A percentile compares a stretch with the other conserved stretches of the same genome.
phyloP scores from a whole-genome alignment of 2,888 invertebrate genomes.

The Beris morrisii region DNA sequence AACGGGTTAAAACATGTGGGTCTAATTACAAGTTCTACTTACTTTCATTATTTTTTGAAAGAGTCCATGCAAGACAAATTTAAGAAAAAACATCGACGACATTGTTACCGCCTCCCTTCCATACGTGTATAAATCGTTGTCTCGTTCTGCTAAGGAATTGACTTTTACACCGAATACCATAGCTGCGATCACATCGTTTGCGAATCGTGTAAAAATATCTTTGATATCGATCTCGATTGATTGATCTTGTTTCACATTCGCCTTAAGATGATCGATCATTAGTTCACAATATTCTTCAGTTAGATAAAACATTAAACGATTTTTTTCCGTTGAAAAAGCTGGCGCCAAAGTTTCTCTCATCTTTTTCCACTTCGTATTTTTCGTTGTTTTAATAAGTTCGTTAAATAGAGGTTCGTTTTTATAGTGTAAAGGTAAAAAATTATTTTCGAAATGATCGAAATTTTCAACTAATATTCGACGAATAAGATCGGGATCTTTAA shows the following conservation, averaged over 20 bases:
- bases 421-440: slow-evolving; percentile 47
- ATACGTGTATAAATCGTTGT: slow-evolving; percentile 57
- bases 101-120: not conserved
- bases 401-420: slow-evolving; percentile 56
- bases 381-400: slow-evolving; percentile 52
- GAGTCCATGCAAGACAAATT: not conserved
- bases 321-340: slow-evolving; percentile 60
- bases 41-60: not conserved
- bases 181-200: slow-evolving; percentile 57
- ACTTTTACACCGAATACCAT: slow-evolving; percentile 51
- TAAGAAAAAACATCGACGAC: not conserved
- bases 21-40: no score
- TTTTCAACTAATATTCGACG: slow-evolving; percentile 58
- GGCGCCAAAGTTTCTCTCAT: slow-evolving; percentile 56
- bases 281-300: slow-evolving; percentile 46
- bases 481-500: slow-evolving; percentile 58
- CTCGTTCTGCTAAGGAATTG: slow-evolving; percentile 57
- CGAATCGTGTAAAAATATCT: slow-evolving; percentile 50
- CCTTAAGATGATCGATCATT: slow-evolving; percentile 28
- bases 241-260: not conserved
- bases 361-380: slow-evolving; percentile 46
- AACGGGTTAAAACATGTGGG: no score
- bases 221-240: slow-evolving; percentile 45
- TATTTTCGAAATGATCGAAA: slow-evolving; percentile 57
- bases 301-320: slow-evolving; percentile 55